Base-by-base conservation (phyloP, 2,797 vertebrate species). In the Platalea minor region DNA sequence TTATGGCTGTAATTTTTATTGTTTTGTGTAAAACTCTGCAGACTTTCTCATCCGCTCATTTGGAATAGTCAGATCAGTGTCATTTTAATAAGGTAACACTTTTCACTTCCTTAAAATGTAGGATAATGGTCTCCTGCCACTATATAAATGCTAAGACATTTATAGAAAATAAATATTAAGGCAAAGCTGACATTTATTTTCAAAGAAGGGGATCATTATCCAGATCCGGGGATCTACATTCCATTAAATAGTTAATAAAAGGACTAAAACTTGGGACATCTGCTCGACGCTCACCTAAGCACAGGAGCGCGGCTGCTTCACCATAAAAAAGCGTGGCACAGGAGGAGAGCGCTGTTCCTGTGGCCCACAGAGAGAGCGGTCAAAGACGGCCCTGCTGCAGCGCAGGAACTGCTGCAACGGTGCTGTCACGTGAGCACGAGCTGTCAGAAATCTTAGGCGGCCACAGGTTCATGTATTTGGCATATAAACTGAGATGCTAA, bases 11-110 rank as follows among this genome's bases (percentile, higher is more conserved):
- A 93, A 85, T 97, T 95, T 91, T 82, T 92, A 94, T 92, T 87
- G 91, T 92, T 94, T 94, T 87, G 88, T 98, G 96, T 97, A 96
- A 97, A 98, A 96, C 85, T 95, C 89, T 97, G 97, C 96, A 97
- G 97, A 97, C 96, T 97, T 94, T 50, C 79, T 95, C 64, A 91
- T 93, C 90, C 15, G 25, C 96, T 97, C 97, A 92, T 92, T 91
- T 96, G 88, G 96, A 97, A 94, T 87, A 83, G 91, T 96, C 86
- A 82, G 92, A 96, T 97, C 93, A 89, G 92, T 92, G 86, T 98
- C 97, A 98, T 98, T 98, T 98, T 98, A 98, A 98, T 84, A 98
- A 98, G 97, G 98, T 98, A 98, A 98, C 97, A 98, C 98, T 98
- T 98, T 94, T 93, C 93, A 88, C 93, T 92, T 91, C 69, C 77